Conservation (phyloP, 2,113 vertebrate genomes). For the Crotalus helleri region DNA sequence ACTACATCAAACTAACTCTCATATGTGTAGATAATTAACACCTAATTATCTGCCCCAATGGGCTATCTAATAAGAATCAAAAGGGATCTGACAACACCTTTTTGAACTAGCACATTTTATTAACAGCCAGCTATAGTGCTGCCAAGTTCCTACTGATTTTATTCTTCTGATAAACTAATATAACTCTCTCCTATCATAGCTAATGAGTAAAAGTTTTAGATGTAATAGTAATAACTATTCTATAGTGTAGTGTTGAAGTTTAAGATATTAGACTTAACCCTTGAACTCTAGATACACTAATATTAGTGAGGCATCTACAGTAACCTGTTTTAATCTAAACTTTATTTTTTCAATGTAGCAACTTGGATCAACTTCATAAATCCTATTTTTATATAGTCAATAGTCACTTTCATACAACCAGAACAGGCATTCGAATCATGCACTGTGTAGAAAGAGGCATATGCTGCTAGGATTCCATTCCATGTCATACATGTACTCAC, state of each 20-base stretch:
- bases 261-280: background rate
- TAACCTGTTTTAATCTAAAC: background rate
- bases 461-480: background rate
- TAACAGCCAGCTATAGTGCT: background rate
- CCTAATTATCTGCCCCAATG: background rate
- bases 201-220: background rate
- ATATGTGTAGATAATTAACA: background rate
- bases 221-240: background rate
- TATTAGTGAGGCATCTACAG: background rate
- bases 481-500: background rate
- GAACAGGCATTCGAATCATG: background rate
- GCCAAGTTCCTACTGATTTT: background rate
- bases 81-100: background rate
- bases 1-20: background rate
- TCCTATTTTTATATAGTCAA: background rate
- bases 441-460: background rate
- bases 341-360: background rate
- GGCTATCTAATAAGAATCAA: background rate
- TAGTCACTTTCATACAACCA: background rate
- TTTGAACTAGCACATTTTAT: background rate
- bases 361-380: background rate
- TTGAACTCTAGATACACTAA: background rate
- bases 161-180: background rate
- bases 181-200: background rate
- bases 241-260: background rate